Evolutionary conservation across 2,113 vertebrate genomes (phyloP), one percentile per base, ranked within the genome.

Genomic region (Hippopotamus amphibius): DNA sequence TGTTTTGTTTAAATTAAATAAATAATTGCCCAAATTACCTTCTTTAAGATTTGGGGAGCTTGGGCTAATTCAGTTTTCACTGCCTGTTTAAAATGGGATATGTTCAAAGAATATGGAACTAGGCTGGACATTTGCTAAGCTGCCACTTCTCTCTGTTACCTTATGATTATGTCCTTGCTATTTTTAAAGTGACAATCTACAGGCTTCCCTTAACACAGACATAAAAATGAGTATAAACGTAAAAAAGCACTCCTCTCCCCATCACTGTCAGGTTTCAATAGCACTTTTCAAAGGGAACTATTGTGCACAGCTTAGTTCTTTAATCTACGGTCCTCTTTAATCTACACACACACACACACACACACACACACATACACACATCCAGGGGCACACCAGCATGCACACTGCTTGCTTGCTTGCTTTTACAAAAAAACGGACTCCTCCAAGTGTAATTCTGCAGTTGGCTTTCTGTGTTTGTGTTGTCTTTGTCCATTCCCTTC

Each of bases 1-100:
- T 53, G 11, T 77, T 94, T 92, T 43, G 63, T 88, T 96, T 71
- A 61, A 82, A 76, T 50, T 50, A 57, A 90, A 43, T 30, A 77
- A 93, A 65, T 57, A 82, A 85, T 85, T 72, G 55, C 43, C 19
- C 1, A 11, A 65, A 55, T 81, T 16, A 28, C n/a, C 6, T 79
- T 80, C 50, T 72, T 3, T 69, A 69, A 61, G 59, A 65, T 74
- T 68, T 72, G 3, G 24, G n/a, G 4, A 74, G 22, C 22, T 86
- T 59, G 72, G 24, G 57, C 6, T 59, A 55, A 16, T 57, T 88
- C 22, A 43, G 0, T 63, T 77, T 72, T 72, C 19, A 81, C 14
- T 82, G n/a, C 7, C 48, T 93, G 6, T 82, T 95, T 87, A 84
- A 74, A 21, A 61, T 13, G 14, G 4, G 6, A 6, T 28, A 48